Base-by-base conservation (phyloP, 2,888 invertebrate genomes). In the Pollenia angustigena region DNA sequence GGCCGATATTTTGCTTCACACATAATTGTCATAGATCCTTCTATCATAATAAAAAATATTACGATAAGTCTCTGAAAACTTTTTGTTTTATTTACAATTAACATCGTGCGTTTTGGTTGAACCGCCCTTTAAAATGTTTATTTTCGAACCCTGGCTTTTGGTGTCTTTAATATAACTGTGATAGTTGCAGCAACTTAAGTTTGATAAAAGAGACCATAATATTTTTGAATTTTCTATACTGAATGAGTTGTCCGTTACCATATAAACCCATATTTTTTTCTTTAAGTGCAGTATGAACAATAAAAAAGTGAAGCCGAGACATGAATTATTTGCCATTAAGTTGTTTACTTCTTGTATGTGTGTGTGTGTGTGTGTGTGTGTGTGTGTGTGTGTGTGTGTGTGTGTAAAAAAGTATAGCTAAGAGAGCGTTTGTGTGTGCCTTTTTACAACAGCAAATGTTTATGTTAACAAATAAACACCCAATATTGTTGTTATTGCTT, bases 391-490 rank as follows among this genome's bases (percentile, higher is more conserved):
- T 76, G 42, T 68, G 44, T 18, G 40, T 52, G 18, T 42, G 18
- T 32, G 12, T 62, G 40, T 62, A 32, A 6, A 0, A 32, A 6
- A 32, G 32, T 6, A 32, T 32, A 6, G 32, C 32, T 32, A 32
- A 32, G 32, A 32, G 14, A 44, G 56, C 18, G 16, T n/a, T 68
- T 79, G 44, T 66, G 40, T 58, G 54, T 44, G 16, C 56, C 40
- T 78, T 82, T 86, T 75, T 64, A 69, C 54, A 68, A 79, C 85
- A 74, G 76, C 68, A 68, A 81, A 76, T 74, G 62, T 81, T 72
- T 78, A 71, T 81, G 87, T 83, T 84, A 84, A 81, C 87, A 87
- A 87, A 87, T 84, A 87, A 87, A 82, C 85, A 85, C 85, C 82
- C 78, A 78, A 81, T 60, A 54, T 69, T 85, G 44, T 81, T 83